These are phyloP conservation scores for Philotrypesis tridentata DNA, from an alignment of 1,140 invertebrate genomes.

Conservation along the genomic window DNA sequence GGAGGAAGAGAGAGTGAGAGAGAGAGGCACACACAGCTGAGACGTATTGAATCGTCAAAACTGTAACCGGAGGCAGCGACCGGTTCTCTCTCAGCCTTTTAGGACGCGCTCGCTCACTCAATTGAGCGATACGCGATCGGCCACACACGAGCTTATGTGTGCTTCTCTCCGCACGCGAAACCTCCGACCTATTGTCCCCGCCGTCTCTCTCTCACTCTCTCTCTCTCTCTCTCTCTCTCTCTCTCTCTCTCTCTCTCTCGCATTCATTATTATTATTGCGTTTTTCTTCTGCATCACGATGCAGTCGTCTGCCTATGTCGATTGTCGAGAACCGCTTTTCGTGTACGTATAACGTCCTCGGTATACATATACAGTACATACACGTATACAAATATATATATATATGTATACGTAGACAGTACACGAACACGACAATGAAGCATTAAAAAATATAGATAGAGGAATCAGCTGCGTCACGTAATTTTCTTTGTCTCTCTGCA, in stretches of 20 bases:
- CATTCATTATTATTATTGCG: neutral
- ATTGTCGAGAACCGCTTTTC: too few species aligned
- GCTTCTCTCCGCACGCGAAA: conserved; percentile 31
- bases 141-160: conserved; percentile 59
- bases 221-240: neutral
- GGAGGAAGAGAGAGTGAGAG: neutral
- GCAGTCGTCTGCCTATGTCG: neutral
- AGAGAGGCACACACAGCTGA: neutral
- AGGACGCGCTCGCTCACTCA: conserved; percentile 56
- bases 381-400: too few species aligned
- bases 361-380: too few species aligned
- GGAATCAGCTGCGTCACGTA: too few species aligned
- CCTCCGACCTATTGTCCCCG: conserved; percentile 3
- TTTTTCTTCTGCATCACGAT: neutral
- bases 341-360: too few species aligned
- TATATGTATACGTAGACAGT: too few species aligned
- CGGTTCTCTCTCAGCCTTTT: conserved; percentile 41
- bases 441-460: neutral
- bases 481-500: too few species aligned
- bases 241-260: neutral
- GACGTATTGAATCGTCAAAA: conserved; percentile 48
- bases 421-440: too few species aligned
- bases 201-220: neutral
- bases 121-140: conserved; percentile 68
- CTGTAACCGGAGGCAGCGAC: conserved; percentile 47